Conservation (phyloP, 2,888 invertebrate species). For the Cenopis cana region DNA sequence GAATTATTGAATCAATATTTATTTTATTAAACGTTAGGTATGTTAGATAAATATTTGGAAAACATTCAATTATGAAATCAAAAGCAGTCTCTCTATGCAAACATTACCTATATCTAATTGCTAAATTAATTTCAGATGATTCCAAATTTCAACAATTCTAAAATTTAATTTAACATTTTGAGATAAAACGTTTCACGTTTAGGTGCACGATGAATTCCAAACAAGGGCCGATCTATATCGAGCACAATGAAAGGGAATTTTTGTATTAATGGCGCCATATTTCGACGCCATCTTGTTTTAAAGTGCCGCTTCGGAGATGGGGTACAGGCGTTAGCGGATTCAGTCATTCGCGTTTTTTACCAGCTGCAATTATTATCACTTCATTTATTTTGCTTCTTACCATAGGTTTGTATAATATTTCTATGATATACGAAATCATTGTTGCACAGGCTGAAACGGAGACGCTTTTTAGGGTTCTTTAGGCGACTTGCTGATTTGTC, state of each 20-base stretch:
- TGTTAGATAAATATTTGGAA: neutral
- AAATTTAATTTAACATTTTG: neutral
- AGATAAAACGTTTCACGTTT: slow-evolving; percentile 22
- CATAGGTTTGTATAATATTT: too few species aligned
- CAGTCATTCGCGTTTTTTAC: neutral
- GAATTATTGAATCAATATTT: too few species aligned
- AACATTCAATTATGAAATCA: neutral
- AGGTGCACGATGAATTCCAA: slow-evolving; percentile 23
- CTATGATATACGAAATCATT: too few species aligned
- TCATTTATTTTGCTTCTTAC: too few species aligned
- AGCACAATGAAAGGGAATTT: slow-evolving; percentile 37
- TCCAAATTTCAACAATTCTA: neutral
- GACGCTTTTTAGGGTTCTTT: too few species aligned
- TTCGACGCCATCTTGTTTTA: slow-evolving; percentile 31
- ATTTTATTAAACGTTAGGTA: neutral
- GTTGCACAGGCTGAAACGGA: too few species aligned
- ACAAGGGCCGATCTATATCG: slow-evolving; percentile 37
- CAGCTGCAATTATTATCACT: too few species aligned
- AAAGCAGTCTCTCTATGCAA: neutral
- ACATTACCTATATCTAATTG: neutral
- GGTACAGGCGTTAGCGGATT: slow-evolving; percentile 11
- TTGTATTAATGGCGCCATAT: slow-evolving; percentile 43
- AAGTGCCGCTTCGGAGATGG: slow-evolving; percentile 17
- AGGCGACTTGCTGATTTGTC: too few species aligned
- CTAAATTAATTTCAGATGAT: neutral